Evolutionary conservation across 1,140 invertebrate genomes (phyloP).

Genomic region (Stegodyphus mimosarum): DNA sequence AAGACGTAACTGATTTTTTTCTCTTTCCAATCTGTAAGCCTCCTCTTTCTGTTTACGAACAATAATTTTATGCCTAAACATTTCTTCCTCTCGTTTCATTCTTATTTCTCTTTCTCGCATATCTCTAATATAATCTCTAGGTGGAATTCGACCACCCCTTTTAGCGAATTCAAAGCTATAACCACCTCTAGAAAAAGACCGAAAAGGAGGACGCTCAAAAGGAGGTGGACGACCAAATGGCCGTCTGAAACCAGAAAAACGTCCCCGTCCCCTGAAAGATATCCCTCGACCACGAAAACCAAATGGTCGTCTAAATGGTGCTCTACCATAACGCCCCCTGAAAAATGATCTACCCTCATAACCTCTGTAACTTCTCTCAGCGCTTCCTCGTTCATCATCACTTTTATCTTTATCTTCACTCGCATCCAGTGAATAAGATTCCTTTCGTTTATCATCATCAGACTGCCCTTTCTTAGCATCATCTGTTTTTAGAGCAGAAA

Average conservation of each 20-base stretch:
- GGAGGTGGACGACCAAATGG: slow-evolving; percentile 22
- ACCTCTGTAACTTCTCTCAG: slow-evolving; percentile 19
- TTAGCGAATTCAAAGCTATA: neutral
- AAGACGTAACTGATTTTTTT: slow-evolving; percentile 46
- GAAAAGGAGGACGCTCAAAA: slow-evolving; percentile 2
- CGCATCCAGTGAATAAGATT: neutral
- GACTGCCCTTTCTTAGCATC: slow-evolving; percentile 4
- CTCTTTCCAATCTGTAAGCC: slow-evolving; percentile 54
- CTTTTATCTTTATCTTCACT: neutral
- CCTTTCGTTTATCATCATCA: slow-evolving; percentile 1
- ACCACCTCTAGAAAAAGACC: neutral
- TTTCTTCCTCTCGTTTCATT: slow-evolving; percentile 19
- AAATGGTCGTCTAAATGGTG: neutral
- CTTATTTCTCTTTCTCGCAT: slow-evolving; percentile 9
- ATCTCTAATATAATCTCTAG: slow-evolving; percentile 3
- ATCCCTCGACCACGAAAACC: slow-evolving; percentile 6
- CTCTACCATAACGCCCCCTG: neutral
- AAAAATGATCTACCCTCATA: slow-evolving; percentile 21
- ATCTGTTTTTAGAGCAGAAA: neutral
- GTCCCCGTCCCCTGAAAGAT: slow-evolving; percentile 7
- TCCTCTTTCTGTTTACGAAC: slow-evolving; percentile 51
- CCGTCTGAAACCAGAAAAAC: slow-evolving; percentile 11
- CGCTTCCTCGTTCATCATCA: slow-evolving; percentile 3
- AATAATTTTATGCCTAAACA: slow-evolving; percentile 33
- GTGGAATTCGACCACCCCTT: slow-evolving; percentile 7